A percentile compares a stretch with the other conserved stretches of the same genome.
Evolutionary conservation across 2,113 vertebrate species (phyloP).

Genomic region (Corythaeola cristata): DNA sequence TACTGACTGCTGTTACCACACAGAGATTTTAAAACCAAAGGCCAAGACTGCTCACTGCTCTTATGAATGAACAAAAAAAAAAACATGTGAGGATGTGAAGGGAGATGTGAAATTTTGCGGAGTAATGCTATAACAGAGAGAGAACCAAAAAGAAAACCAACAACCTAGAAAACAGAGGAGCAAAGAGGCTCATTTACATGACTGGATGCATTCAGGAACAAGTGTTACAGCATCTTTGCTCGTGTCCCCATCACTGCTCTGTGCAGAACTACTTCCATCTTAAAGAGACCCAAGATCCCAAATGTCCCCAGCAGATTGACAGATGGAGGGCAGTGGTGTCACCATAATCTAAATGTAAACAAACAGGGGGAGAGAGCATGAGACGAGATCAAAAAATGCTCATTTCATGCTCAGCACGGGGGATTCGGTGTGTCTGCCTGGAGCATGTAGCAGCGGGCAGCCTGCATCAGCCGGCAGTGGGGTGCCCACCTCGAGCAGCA

Average conservation of each 20-base stretch:
- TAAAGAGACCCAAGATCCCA: background rate
- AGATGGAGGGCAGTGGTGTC: background rate
- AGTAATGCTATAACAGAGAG: background rate
- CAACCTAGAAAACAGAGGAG: background rate
- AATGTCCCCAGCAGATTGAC: background rate
- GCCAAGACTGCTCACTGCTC: background rate
- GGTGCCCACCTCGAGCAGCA: background rate
- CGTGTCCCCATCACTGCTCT: background rate
- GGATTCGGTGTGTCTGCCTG: background rate
- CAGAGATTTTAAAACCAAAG: background rate
- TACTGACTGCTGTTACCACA: background rate
- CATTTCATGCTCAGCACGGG: background rate
- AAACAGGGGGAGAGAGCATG: background rate
- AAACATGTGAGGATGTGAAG: background rate
- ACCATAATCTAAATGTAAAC: background rate
- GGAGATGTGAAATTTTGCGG: background rate
- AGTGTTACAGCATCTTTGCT: background rate
- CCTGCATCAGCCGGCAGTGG: background rate
- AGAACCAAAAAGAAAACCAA: background rate
- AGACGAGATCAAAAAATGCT: background rate
- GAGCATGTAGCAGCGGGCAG: fast-evolving
- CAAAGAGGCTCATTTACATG: background rate
- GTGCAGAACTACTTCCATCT: background rate
- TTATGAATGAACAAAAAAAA: background rate
- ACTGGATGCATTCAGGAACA: background rate